Evolutionary conservation across 2,113 vertebrate genomes (phyloP).

Genomic region (Saguinus midas): DNA sequence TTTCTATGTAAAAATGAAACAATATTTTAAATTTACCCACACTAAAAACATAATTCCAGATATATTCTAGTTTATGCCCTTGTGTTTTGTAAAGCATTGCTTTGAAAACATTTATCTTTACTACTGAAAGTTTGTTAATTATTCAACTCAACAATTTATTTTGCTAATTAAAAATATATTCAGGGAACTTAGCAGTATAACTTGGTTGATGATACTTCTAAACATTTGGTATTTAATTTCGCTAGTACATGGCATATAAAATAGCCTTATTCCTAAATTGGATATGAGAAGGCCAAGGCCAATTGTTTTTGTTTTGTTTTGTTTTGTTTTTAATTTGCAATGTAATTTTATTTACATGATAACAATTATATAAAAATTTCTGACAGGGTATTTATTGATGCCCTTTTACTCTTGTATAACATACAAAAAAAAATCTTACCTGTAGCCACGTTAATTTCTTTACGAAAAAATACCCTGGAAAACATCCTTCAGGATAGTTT

Average conservation of each 20-base stretch:
- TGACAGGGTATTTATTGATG: not conserved
- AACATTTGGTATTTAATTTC: not conserved
- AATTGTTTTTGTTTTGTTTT: not conserved
- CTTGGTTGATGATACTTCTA: not conserved
- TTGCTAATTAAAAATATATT: not conserved
- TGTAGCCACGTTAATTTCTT: not conserved
- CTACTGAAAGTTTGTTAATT: not conserved
- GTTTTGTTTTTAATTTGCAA: not conserved
- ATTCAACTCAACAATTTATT: not conserved
- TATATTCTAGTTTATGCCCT: not conserved
- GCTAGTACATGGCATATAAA: not conserved
- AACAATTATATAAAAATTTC: not conserved
- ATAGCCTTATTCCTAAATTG: no score
- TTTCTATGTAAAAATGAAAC: not conserved
- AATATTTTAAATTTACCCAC: not conserved
- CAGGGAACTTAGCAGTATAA: not conserved
- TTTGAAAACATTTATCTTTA: not conserved
- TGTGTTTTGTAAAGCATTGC: not conserved
- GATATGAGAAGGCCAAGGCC: not conserved
- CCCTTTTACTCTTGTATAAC: not conserved
- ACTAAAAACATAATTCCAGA: not conserved
- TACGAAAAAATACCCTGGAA: not conserved
- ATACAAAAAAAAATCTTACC: not conserved
- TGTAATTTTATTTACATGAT: not conserved
- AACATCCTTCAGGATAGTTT: not conserved